Conservation (phyloP, 1,140 invertebrate genomes). For the Drosophila busckii region DNA sequence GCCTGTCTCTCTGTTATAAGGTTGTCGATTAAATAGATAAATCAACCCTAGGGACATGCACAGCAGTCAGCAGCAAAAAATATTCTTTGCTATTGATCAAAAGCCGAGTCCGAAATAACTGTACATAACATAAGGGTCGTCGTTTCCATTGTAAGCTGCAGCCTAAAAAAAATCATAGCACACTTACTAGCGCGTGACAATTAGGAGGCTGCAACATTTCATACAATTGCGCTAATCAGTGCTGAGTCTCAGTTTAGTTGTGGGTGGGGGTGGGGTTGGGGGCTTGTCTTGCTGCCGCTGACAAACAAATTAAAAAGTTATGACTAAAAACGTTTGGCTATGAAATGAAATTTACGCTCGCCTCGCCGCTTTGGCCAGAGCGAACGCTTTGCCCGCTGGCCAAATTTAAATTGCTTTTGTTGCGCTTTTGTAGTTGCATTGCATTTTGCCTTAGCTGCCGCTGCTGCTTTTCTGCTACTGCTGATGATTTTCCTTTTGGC, state of each 20-base stretch:
- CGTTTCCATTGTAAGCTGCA: too few relatives aligned
- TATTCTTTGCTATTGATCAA: constrained; percentile 74
- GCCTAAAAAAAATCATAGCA: constrained; percentile 48
- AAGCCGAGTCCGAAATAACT: constrained; percentile 14
- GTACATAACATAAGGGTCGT: not conserved
- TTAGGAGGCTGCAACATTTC: constrained; percentile 27
- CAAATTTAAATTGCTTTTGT: constrained; percentile 76
- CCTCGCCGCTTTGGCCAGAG: too few relatives aligned
- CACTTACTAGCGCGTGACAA: constrained; percentile 32
- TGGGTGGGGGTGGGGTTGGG: not conserved
- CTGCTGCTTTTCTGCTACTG: constrained; percentile 22
- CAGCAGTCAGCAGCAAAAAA: too few relatives aligned
- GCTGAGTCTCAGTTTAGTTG: not conserved
- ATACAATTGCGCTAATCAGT: constrained; percentile 63
- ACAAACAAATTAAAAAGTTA: constrained; percentile 77
- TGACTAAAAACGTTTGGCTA: constrained; percentile 62
- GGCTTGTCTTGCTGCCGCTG: constrained; percentile 42
- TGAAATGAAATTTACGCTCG: constrained; percentile 59
- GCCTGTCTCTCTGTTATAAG: constrained; percentile 14
- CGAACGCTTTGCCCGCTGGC: constrained; percentile 50
- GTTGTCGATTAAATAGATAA: constrained; percentile 71
- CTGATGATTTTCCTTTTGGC: constrained; percentile 70
- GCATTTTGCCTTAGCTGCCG: constrained; percentile 25
- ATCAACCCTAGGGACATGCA: constrained; percentile 75
- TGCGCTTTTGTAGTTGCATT: constrained; percentile 69